phyloP scores from a whole-genome alignment of 1,140 invertebrate genomes.

The Drosophila kanapiae region DNA sequence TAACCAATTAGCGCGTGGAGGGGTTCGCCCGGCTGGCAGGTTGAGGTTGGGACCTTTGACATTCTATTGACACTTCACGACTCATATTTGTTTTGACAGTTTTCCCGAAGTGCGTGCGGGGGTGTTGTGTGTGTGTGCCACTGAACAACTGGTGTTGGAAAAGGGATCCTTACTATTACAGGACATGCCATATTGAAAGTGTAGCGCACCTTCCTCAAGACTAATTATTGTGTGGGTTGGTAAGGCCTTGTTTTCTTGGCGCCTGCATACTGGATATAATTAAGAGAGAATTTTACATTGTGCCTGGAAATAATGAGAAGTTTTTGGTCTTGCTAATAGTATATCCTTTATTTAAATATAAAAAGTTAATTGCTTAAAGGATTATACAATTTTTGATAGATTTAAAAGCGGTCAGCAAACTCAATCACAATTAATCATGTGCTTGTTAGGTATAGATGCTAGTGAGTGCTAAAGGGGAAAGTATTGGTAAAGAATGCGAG shows the following conservation, averaged over 20 bases:
- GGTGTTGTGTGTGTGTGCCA: conserved; percentile 3
- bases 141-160: conserved; percentile 7
- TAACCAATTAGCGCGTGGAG: conserved; percentile 73
- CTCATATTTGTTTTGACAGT: conserved; percentile 79
- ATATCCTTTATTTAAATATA: too few relatives aligned
- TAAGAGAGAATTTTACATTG: background rate
- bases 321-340: background rate
- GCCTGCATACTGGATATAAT: background rate
- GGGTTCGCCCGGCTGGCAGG: conserved; percentile 9
- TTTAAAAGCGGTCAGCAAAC: too few relatives aligned
- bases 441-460: too few relatives aligned
- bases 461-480: too few relatives aligned
- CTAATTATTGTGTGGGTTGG: background rate
- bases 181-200: background rate
- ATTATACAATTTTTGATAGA: too few relatives aligned
- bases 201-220: background rate
- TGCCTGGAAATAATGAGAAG: background rate
- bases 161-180: background rate
- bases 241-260: too few relatives aligned
- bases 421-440: too few relatives aligned
- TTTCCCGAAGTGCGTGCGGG: conserved; percentile 26
- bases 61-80: conserved; percentile 71
- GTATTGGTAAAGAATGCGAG: too few relatives aligned
- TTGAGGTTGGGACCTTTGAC: conserved; percentile 71
- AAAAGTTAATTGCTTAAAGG: too few relatives aligned